Conservation (phyloP, 2,888 invertebrate genomes). For the Pseudococcus longispinus region DNA sequence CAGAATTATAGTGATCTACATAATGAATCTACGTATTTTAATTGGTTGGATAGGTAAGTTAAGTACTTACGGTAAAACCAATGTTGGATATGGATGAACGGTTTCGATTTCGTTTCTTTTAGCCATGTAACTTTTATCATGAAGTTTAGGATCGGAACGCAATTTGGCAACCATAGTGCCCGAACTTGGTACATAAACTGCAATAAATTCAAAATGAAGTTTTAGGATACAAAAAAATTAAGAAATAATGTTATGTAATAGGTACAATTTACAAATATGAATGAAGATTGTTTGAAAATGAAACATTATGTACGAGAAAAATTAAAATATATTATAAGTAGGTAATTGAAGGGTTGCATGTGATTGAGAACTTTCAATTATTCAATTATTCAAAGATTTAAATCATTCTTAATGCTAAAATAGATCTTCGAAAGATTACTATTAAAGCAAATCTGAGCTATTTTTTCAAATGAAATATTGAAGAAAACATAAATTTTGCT, state of each 20-base stretch:
- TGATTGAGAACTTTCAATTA: no score
- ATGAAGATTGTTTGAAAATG: no score
- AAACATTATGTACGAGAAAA: no score
- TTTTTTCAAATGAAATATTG: no score
- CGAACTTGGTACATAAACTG: conserved; percentile 78
- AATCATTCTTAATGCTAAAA: no score
- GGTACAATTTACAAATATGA: no score
- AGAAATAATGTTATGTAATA: no score
- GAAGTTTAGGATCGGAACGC: conserved; percentile 80
- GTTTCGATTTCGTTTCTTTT: conserved; percentile 66
- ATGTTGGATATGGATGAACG: conserved; percentile 58
- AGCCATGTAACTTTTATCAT: conserved; percentile 76
- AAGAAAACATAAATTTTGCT: no score
- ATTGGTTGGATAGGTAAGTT: neutral
- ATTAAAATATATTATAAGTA: no score
- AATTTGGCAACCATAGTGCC: conserved; percentile 75
- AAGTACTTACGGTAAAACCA: conserved; percentile 56
- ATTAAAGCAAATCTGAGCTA: no score
- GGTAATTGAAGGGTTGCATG: no score
- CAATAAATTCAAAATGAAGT: neutral
- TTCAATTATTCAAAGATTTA: neutral
- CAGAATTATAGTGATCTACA: neutral
- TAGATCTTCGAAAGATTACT: no score
- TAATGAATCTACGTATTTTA: neutral
- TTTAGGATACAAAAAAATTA: neutral